Evolutionary conservation across 1,140 invertebrate species (phyloP), one percentile per base, ranked within the genome.

Genomic region (Drosophila saltans): DNA sequence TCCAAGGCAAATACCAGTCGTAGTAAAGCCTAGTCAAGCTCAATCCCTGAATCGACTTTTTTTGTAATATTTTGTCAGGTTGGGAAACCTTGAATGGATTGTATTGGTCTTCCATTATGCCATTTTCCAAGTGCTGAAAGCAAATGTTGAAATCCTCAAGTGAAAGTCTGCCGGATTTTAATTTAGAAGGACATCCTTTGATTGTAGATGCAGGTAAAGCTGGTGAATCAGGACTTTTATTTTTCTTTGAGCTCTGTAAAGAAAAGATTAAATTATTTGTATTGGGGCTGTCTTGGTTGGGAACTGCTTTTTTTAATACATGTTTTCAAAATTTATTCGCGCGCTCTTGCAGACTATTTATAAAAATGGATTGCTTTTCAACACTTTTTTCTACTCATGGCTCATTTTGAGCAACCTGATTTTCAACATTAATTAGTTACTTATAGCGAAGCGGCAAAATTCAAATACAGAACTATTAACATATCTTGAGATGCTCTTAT

Each of bases 131-230:
- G 52, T 68, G 65, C 66, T 89, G 83, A 36, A 86, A 86, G 36
- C 70, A 86, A 62, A 83, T 71, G 28, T 66, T 80, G 10, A 86
- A 80, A 48, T 86, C 82, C 28, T 66, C 39, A 2, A 86, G 45
- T 0, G 82, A 77, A 8, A 80, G 56, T 56, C 69, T 56, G 7
- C 28, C 36, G 7, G 33, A 21, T 11, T 39, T 24, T 2, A 10
- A 8, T 33, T 24, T 7, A n/a, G 26, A 52, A 26, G 24, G n/a
- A 26, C 33, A 16, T 26, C 8, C 45, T 52, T 16, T 43, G 16
- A 16, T 1, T 1, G 39, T 9, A 9, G 57, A 28, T 1, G 33
- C 26, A 5, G 8, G 1, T 9, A 30, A 30, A 30, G 30, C 7
- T 7, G 39, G 11, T 21, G 9, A 21, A 30, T 2, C 2, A 7